Conservation (phyloP, 2,797 vertebrate genomes). For the Eurystomus glaucurus region DNA sequence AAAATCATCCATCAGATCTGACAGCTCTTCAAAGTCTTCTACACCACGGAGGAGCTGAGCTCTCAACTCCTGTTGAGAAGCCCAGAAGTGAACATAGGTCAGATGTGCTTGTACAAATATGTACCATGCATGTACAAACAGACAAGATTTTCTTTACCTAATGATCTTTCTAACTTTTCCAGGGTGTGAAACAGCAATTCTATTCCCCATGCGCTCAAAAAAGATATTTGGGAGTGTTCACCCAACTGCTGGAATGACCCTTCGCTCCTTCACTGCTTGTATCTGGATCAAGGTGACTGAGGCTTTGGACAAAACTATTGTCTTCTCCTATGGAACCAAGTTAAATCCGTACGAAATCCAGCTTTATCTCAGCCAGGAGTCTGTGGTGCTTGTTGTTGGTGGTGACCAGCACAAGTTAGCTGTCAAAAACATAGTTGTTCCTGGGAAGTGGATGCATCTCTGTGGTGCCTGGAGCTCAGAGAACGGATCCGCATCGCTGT, state of each 20-base stretch:
- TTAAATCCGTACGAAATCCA: conserved; percentile 93
- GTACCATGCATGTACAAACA: accelerated
- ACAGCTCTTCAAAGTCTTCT: not conserved
- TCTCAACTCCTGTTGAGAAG: not conserved
- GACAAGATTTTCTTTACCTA: not conserved
- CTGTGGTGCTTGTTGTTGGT: conserved; percentile 85
- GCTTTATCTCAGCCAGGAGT: conserved; percentile 86
- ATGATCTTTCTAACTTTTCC: not conserved
- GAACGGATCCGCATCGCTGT: conserved; percentile 86
- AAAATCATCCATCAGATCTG: not conserved
- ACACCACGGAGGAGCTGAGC: not conserved
- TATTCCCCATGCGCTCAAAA: conserved; percentile 96
- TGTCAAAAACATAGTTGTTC: conserved; percentile 64
- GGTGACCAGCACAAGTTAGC: conserved; percentile 85
- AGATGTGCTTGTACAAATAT: not conserved
- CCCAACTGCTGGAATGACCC: conserved; percentile 80
- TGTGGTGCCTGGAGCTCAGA: conserved; percentile 91
- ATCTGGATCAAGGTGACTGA: conserved; percentile 92
- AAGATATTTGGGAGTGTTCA: conserved; percentile 90
- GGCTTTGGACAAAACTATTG: conserved; percentile 89
- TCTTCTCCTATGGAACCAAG: conserved; percentile 93
- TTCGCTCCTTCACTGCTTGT: conserved; percentile 90
- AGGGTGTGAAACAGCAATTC: conserved; percentile 93
- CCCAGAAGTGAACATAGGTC: accelerated
- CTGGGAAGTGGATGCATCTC: conserved; percentile 89